Conservation (phyloP, 1,140 invertebrate genomes). For the Heliconius congener region DNA sequence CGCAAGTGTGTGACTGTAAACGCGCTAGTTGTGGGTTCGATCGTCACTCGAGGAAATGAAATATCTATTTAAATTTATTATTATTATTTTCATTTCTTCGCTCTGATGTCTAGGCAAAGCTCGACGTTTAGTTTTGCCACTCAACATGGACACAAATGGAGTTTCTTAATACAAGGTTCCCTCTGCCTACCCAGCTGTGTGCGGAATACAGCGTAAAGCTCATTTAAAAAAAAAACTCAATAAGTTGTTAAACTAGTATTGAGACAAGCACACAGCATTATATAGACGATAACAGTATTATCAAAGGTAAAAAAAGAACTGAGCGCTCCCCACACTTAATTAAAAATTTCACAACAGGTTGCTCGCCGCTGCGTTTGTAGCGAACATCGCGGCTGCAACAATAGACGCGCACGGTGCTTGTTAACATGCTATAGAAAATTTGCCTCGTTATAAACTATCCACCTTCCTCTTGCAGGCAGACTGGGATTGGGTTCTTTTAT, state of each 20-base stretch:
- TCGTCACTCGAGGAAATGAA: too few relatives aligned
- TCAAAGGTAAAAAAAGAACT: constrained; percentile 39
- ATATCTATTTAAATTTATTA: too few relatives aligned
- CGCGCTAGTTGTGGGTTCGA: too few relatives aligned
- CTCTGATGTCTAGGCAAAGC: too few relatives aligned
- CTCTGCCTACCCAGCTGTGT: too few relatives aligned
- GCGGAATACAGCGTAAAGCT: too few relatives aligned
- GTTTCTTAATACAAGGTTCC: too few relatives aligned
- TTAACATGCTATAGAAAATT: constrained; percentile 22
- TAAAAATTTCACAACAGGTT: constrained; percentile 74
- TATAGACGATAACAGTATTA: constrained; percentile 42
- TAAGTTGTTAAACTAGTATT: neutral
- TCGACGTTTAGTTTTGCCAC: too few relatives aligned
- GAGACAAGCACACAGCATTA: constrained; percentile 11
- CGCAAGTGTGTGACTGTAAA: too few relatives aligned
- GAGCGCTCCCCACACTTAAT: constrained; percentile 59
- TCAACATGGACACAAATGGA: too few relatives aligned
- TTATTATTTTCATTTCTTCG: too few relatives aligned
- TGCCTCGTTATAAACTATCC: constrained; percentile 19
- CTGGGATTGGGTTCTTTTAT: constrained; percentile 11
- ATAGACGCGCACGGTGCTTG: constrained; percentile 39
- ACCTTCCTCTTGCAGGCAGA: neutral
- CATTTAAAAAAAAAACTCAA: too few relatives aligned
- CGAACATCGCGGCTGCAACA: constrained; percentile 45
- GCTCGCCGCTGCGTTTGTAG: constrained; percentile 52